Conservation (phyloP, 2,113 vertebrate species). For the Triplophysa rosa region DNA sequence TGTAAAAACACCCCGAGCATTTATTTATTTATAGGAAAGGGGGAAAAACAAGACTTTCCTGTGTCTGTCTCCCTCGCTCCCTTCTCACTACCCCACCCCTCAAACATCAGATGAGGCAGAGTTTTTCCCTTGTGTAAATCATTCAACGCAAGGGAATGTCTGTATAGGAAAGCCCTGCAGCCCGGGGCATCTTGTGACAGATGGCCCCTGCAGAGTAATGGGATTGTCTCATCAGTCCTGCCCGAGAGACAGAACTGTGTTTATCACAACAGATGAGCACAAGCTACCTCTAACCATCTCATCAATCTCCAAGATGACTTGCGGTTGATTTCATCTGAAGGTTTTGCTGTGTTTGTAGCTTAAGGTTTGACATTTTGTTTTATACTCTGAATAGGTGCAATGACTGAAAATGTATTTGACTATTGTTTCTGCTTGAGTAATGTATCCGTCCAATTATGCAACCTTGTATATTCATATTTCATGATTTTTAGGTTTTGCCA, state of each 20-base stretch:
- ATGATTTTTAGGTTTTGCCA: no score
- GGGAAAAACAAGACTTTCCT: background rate
- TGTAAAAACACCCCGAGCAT: background rate
- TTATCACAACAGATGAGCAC: conserved; percentile 48
- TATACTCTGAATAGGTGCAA: background rate
- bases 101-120: conserved; percentile 28
- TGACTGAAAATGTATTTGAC: no score
- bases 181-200: conserved; percentile 46
- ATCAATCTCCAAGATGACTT: conserved; percentile 25
- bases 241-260: conserved; percentile 50
- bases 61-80: background rate
- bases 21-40: background rate
- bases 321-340: background rate
- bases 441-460: no score
- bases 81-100: background rate
- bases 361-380: background rate
- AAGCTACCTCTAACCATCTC: conserved; percentile 42
- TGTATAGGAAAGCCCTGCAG: conserved; percentile 43
- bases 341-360: background rate
- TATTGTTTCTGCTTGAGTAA: no score
- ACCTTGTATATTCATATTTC: no score
- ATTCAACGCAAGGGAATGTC: conserved; percentile 28
- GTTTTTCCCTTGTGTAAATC: conserved; percentile 46
- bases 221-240: conserved; percentile 49
- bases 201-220: conserved; percentile 51